A percentile compares a stretch with the other conserved stretches of the same genome.
phyloP scores from a whole-genome alignment of 2,797 vertebrate genomes.

The Morelia viridis region DNA sequence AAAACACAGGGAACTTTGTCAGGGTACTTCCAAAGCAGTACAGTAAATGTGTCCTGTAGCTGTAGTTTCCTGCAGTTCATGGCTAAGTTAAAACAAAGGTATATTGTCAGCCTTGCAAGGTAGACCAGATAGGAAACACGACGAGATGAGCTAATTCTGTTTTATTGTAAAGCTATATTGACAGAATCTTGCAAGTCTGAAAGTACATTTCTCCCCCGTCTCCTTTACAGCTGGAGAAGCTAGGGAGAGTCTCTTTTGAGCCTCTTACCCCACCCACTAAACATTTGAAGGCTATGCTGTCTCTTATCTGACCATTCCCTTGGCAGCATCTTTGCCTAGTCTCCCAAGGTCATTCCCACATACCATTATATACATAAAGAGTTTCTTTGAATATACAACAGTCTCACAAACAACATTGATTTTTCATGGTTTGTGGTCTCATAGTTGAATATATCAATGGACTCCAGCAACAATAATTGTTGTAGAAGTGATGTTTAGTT shows the following conservation, averaged over 20 bases:
- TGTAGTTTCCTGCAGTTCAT: neutral
- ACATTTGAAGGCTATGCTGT: neutral
- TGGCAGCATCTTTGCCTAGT: neutral
- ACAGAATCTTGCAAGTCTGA: neutral
- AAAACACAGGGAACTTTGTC: neutral
- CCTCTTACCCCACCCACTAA: neutral
- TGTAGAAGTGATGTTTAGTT: neutral
- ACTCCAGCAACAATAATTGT: neutral
- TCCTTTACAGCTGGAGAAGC: neutral
- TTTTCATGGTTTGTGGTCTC: neutral
- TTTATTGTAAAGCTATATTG: neutral
- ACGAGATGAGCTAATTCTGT: neutral
- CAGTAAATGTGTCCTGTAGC: neutral
- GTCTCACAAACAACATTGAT: neutral
- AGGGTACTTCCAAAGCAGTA: neutral
- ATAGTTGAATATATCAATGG: neutral
- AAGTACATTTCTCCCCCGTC: neutral
- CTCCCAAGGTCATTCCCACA: neutral
- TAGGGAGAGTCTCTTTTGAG: neutral
- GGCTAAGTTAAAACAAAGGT: neutral
- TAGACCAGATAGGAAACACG: neutral
- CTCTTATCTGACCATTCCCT: neutral
- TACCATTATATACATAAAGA: neutral
- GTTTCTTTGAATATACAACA: neutral
- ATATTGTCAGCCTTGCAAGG: neutral